phyloP scores from a whole-genome alignment of 2,113 vertebrate species.

The Stegostoma tigrinum region DNA sequence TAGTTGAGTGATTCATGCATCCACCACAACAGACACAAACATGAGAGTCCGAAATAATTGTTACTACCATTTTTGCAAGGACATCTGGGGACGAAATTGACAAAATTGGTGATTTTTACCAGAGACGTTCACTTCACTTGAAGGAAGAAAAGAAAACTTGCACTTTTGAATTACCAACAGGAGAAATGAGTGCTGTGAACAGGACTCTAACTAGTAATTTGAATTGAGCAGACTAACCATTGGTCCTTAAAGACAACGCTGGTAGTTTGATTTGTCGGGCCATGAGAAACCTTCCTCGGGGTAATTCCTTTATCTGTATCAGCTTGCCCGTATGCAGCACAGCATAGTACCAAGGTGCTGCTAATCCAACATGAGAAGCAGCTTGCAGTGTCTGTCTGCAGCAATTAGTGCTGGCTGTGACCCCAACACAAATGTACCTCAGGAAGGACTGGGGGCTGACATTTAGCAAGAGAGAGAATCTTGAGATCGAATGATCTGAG shows the following conservation, averaged over 20 bases:
- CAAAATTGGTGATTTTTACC: not conserved
- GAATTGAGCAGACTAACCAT: not conserved
- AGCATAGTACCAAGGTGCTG: no score
- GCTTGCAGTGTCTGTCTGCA: not conserved
- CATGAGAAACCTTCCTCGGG: not conserved
- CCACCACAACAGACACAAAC: not conserved
- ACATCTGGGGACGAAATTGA: not conserved
- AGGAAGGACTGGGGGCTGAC: not conserved
- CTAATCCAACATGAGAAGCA: no score
- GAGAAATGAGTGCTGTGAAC: not conserved
- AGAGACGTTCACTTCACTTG: not conserved
- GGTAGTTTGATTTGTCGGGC: not conserved
- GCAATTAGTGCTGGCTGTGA: not conserved
- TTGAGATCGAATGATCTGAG: not conserved
- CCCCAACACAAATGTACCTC: not conserved
- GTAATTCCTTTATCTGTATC: not conserved
- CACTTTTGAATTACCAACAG: not conserved
- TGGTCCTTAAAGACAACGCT: not conserved
- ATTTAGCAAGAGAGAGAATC: not conserved
- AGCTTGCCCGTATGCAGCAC: no score
- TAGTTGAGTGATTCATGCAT: not conserved
- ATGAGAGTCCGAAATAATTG: not conserved
- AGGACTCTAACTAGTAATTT: not conserved
- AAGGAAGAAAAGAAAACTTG: not conserved
- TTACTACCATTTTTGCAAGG: not conserved